Evolutionary conservation across 2,797 vertebrate genomes (phyloP).

Genomic region (Avahi laniger): DNA sequence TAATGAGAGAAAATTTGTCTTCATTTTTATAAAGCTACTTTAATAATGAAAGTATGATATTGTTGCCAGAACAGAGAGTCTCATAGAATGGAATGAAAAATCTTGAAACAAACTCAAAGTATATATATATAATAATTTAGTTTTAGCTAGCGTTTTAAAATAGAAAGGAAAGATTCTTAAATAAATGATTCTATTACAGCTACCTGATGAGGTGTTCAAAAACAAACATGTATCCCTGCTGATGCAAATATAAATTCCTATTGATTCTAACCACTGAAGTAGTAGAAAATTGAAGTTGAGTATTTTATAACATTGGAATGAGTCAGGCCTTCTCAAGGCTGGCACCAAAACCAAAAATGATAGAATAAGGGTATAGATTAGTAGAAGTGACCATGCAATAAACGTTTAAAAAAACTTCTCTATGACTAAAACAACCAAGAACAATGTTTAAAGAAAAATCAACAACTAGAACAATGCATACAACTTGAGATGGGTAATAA

Average conservation of each 20-base stretch:
- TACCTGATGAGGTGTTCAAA: not conserved
- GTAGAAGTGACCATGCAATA: not conserved
- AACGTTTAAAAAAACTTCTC: not conserved
- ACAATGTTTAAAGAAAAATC: not conserved
- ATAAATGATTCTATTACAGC: not conserved
- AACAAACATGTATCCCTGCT: not conserved
- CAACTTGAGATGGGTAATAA: not conserved
- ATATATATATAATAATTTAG: not conserved
- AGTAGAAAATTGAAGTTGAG: not conserved
- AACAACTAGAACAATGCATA: not conserved
- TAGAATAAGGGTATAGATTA: not conserved
- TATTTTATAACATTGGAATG: not conserved
- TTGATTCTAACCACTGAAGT: not conserved
- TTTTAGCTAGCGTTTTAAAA: not conserved
- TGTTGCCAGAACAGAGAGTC: not conserved
- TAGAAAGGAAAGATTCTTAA: not conserved
- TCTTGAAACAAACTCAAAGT: not conserved
- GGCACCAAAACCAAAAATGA: not conserved
- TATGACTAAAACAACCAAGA: not conserved
- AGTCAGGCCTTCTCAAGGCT: not conserved
- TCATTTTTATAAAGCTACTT: not conserved
- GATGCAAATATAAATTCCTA: not conserved
- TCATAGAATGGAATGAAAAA: not conserved
- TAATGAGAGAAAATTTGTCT: not conserved
- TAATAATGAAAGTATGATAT: not conserved